These are phyloP conservation scores for Nothocercus nigrocapillus DNA, from an alignment of 2,113 vertebrate species.

Conservation along the genomic window DNA sequence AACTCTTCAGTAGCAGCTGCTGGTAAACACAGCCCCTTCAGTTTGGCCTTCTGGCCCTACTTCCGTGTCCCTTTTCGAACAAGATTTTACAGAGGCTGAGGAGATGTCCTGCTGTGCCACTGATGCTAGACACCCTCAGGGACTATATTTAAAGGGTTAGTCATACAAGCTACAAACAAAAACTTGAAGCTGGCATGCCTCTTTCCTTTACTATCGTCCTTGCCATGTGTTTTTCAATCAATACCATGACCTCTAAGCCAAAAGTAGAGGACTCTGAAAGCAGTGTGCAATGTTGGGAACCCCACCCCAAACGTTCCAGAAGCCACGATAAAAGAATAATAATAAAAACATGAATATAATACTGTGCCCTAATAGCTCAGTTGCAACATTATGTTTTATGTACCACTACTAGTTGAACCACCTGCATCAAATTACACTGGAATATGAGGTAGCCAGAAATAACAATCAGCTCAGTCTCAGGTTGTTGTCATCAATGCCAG, in stretches of 20 bases:
- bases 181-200: neutral
- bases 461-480: neutral
- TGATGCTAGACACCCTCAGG: neutral
- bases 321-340: neutral
- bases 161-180: neutral
- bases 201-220: neutral
- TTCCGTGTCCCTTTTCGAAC: neutral
- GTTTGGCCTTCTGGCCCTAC: neutral
- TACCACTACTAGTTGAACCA: neutral
- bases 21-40: neutral
- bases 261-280: neutral
- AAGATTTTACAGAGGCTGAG: neutral
- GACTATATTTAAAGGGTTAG: neutral
- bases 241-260: neutral
- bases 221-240: neutral
- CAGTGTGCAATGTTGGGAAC: neutral
- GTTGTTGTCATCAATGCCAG: neutral
- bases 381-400: neutral
- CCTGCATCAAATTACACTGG: neutral
- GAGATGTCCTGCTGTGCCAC: fast-evolving
- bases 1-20: neutral
- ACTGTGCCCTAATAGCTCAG: neutral
- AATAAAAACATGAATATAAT: neutral
- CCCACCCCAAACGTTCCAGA: neutral
- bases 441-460: neutral